Base-by-base conservation (phyloP, 2,797 vertebrate genomes). In the Mus caroli region DNA sequence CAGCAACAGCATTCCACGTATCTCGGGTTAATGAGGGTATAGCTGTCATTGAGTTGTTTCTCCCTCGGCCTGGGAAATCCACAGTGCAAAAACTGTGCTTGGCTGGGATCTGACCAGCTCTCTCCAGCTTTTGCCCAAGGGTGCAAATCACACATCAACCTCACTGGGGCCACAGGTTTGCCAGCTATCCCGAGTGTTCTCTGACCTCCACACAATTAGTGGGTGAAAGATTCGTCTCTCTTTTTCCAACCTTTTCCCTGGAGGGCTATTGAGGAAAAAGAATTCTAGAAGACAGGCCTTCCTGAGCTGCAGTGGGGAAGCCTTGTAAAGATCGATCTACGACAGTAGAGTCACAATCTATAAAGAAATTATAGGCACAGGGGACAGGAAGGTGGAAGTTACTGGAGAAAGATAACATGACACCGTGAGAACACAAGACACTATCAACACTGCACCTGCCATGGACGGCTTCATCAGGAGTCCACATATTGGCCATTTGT, bases 241-340 rank as follows among this genome's bases (percentile, higher is more conserved):
- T 50, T 91, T 71, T 90, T 14, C 92, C 83, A 71, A 1, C 0
- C 19, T 24, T 84, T 52, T 87, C 91, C 71, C 86, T 34, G 2
- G 15, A 60, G 80, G 43, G 6, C 85, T 80, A 92, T 46, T 50
- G 82, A 91, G 69, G 54, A 75, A 40, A 37, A 71, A 91, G 28
- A 43, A 34, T 50, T 50, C 80, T 58, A 64, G 73, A 84, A 88
- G 88, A 58, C 17, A 87, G 0, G 0, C 9, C 24, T 13, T 76
- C 62, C 73, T 79, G 69, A 28, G 28, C 62, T 19, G 28, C 17
- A 0, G 12, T 26, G 7, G 46, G 73, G 88, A 40, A 34, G 62
- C 43, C 91, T 97, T 37, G 40, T 82, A 83, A 92, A 94, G 92
- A 79, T 83, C 79, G 6, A 75, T 88, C 86, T 71, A 20, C 54